phyloP scores from a whole-genome alignment of 2,888 invertebrate species.

The Heteropelma amictum region DNA sequence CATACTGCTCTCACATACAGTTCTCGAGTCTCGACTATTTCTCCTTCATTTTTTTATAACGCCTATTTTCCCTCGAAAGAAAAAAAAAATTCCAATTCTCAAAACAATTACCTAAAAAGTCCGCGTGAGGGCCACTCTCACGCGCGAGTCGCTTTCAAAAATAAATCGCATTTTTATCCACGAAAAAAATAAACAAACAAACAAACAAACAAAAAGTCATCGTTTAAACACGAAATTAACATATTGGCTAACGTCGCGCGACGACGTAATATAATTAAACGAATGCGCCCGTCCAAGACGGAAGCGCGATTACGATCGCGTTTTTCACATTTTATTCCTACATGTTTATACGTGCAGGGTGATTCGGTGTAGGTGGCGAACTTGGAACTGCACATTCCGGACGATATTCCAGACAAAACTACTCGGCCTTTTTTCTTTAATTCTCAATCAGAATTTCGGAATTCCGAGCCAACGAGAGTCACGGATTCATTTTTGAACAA shows the following conservation, averaged over 20 bases:
- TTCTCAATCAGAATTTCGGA: no score
- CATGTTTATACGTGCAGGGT: no score
- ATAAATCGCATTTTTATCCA: not conserved
- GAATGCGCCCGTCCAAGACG: constrained; percentile 19
- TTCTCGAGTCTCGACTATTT: not conserved
- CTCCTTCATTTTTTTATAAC: not conserved
- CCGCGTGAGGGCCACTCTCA: no score
- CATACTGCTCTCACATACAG: constrained; percentile 56
- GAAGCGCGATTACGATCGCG: constrained; percentile 8
- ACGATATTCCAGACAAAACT: no score
- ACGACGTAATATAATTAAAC: constrained; percentile 42
- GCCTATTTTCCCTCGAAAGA: not conserved
- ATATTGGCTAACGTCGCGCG: constrained; percentile 44
- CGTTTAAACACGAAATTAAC: constrained; percentile 34
- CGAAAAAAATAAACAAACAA: constrained; percentile 8
- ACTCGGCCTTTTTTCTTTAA: constrained; percentile 13
- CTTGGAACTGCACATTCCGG: constrained; percentile 41
- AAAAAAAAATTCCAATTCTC: no score
- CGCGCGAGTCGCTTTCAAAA: constrained; percentile 5
- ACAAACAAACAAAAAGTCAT: constrained; percentile 21
- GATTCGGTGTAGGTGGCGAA: no score
- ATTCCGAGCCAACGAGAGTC: no score
- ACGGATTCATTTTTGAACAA: no score
- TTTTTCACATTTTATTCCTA: no score
- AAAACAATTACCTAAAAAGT: constrained; percentile 1